These are phyloP conservation scores for Merluccius polli DNA, from an alignment of 2,797 vertebrate genomes.

Conservation along the genomic window DNA sequence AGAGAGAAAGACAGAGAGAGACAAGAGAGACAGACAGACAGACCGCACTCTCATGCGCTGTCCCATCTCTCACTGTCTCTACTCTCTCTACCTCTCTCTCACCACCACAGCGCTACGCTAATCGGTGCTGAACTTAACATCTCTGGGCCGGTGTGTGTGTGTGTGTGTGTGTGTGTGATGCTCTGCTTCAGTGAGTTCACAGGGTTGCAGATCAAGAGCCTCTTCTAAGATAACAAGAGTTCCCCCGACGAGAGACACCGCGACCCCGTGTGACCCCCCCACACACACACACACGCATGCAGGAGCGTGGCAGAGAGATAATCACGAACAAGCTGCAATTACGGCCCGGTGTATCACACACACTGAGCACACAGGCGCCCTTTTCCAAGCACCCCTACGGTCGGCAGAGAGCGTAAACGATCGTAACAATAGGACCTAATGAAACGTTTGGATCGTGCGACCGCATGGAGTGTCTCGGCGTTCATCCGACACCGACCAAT, in stretches of 20 bases:
- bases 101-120: neutral
- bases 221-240: neutral
- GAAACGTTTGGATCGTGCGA: neutral
- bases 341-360: neutral
- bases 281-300: neutral
- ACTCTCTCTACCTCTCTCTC: neutral
- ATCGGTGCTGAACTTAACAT: too few species aligned
- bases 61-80: neutral
- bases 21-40: neutral
- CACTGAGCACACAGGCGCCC: neutral
- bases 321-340: neutral
- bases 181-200: neutral
- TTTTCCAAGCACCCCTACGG: neutral
- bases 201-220: neutral
- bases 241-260: too few species aligned
- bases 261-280: neutral
- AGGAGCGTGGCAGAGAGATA: neutral
- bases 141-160: neutral
- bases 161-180: neutral
- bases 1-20: neutral
- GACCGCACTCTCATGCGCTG: neutral
- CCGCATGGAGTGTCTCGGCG: neutral
- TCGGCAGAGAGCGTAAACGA: neutral
- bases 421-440: neutral
- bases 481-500: too few species aligned